phyloP scores from a whole-genome alignment of 2,797 vertebrate genomes.

The Manis crassicaudata region DNA sequence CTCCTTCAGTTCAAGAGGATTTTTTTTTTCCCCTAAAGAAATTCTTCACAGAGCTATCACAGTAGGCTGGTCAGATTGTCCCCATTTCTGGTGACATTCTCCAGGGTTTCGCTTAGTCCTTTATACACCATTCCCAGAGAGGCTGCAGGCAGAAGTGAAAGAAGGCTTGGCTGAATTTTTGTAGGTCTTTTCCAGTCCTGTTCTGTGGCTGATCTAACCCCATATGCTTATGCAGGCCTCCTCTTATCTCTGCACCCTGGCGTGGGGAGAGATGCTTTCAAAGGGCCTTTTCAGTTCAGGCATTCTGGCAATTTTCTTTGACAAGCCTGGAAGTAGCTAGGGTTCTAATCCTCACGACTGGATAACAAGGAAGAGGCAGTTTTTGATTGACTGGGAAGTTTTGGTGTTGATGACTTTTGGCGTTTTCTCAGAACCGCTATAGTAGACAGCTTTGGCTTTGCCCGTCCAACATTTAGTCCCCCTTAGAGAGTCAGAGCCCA shows the following conservation, averaged over 20 bases:
- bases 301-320: conserved; percentile 48
- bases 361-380: conserved; percentile 9
- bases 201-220: background rate
- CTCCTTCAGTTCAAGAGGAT: background rate
- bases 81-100: conserved; percentile 12
- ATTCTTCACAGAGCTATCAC: background rate
- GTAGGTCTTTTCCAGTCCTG: background rate
- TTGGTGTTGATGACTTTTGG: conserved; percentile 33
- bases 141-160: background rate
- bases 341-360: conserved; percentile 7
- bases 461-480: background rate
- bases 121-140: background rate
- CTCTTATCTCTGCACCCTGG: background rate
- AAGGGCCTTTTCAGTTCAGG: background rate
- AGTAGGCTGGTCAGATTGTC: background rate
- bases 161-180: background rate
- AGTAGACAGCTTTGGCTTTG: conserved; percentile 15
- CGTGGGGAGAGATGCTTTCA: background rate
- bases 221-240: background rate
- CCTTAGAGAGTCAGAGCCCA: background rate
- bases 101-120: background rate
- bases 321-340: conserved; percentile 20
- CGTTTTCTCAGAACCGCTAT: background rate
- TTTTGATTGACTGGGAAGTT: background rate
- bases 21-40: background rate